A percentile compares a stretch with the other conserved stretches of the same genome.
Evolutionary conservation across 2,113 vertebrate genomes (phyloP).

Genomic region (Albula goreensis): DNA sequence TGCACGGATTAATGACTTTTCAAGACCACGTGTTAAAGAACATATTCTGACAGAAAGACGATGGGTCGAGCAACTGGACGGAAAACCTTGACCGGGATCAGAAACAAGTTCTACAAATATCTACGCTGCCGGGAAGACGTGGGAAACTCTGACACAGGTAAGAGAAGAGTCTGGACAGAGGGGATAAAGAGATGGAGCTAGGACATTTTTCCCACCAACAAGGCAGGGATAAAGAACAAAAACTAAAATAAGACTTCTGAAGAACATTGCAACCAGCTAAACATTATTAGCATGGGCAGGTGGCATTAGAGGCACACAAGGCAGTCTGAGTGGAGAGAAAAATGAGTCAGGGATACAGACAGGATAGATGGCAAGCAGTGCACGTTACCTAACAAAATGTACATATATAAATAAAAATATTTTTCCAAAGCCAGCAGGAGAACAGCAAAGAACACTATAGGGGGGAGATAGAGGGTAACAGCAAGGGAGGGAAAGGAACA

Average conservation of each 20-base stretch:
- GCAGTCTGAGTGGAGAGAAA: not conserved
- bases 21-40: conserved; percentile 39
- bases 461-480: not conserved
- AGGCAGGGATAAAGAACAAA: conserved; percentile 18
- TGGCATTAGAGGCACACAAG: not conserved
- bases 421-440: not conserved
- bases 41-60: not conserved
- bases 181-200: not conserved
- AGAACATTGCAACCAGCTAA: not conserved
- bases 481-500: conserved; percentile 31
- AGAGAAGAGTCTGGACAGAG: not conserved
- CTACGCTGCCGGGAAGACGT: not conserved
- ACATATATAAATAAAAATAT: not conserved
- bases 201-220: not conserved
- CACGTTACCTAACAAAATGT: not conserved
- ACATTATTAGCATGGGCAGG: not conserved
- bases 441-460: conserved; percentile 25
- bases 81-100: no score
- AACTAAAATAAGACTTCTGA: not conserved
- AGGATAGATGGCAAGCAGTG: not conserved
- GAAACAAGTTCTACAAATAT: not conserved
- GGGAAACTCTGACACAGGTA: not conserved
- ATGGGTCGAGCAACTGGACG: not conserved
- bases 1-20: conserved; percentile 53
- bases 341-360: not conserved